Evolutionary conservation across 2,113 vertebrate genomes (phyloP).

Genomic region (Saguinus imperator): DNA sequence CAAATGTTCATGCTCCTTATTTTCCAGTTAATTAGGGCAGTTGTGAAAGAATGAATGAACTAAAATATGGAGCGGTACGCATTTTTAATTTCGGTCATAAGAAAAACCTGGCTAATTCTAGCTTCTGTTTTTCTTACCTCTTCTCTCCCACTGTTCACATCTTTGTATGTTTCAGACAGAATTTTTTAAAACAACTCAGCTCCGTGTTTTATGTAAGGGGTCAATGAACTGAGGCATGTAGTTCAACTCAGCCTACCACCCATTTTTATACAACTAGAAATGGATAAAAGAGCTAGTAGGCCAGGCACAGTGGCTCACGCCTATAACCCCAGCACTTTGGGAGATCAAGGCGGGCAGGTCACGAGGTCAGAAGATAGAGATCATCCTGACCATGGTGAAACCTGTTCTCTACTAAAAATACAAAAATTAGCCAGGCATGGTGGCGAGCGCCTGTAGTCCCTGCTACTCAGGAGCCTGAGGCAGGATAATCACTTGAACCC

Average conservation of each 20-base stretch:
- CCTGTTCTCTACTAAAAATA: too few species aligned
- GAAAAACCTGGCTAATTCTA: neutral
- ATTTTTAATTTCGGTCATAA: neutral
- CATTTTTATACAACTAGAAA: neutral
- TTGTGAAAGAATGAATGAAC: neutral
- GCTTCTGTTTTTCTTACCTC: neutral
- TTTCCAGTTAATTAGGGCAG: neutral
- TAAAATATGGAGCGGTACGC: neutral
- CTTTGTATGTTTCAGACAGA: neutral
- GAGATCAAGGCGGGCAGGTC: too few species aligned
- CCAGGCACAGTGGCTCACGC: too few species aligned
- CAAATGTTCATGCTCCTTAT: neutral
- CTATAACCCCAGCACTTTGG: too few species aligned
- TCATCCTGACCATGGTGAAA: too few species aligned
- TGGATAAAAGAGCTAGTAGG: too few species aligned
- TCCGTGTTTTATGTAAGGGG: neutral
- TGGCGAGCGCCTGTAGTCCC: too few species aligned
- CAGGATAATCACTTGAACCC: too few species aligned
- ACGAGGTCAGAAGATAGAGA: too few species aligned
- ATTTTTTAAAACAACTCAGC: neutral
- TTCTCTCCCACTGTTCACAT: neutral
- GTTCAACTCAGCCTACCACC: neutral
- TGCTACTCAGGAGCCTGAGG: too few species aligned
- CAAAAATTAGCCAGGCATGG: too few species aligned
- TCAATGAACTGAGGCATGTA: neutral